phyloP scores from a whole-genome alignment of 2,888 invertebrate genomes.

The Melanotus villosus region DNA sequence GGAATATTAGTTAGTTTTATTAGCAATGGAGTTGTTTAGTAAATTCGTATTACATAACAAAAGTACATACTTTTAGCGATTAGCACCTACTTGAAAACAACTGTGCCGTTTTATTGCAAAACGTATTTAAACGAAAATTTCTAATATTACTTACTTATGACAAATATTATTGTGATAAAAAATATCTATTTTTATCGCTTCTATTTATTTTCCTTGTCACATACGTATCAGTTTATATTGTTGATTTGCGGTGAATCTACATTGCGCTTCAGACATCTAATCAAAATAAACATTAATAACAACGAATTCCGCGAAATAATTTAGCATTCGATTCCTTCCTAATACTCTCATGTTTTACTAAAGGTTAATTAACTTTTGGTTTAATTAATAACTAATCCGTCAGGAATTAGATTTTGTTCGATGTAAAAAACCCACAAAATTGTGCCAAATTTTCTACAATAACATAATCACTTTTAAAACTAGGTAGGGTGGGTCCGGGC shows the following conservation, averaged over 20 bases:
- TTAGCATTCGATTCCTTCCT: not conserved
- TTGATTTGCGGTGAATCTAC: not conserved
- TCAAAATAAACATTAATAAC: constrained; percentile 6
- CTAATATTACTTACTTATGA: not conserved
- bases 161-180: not conserved
- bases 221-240: not conserved
- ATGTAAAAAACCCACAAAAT: not conserved
- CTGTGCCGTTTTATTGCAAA: too few relatives aligned
- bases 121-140: too few relatives aligned
- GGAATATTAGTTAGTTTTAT: too few relatives aligned
- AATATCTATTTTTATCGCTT: not conserved
- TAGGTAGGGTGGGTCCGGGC: constrained; percentile 57
- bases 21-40: too few relatives aligned
- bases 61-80: too few relatives aligned
- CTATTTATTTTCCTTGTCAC: constrained; percentile 2
- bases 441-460: constrained; percentile 41
- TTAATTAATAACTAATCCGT: too few relatives aligned
- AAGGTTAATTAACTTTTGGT: too few relatives aligned
- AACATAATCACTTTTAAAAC: too few relatives aligned
- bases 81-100: too few relatives aligned
- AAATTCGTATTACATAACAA: too few relatives aligned
- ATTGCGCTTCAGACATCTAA: constrained; percentile 3
- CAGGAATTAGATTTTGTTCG: too few relatives aligned
- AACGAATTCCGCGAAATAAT: constrained; percentile 1
- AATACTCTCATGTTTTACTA: too few relatives aligned